Conservation (phyloP, 2,113 vertebrate species). For the Eudyptes chrysolophus region DNA sequence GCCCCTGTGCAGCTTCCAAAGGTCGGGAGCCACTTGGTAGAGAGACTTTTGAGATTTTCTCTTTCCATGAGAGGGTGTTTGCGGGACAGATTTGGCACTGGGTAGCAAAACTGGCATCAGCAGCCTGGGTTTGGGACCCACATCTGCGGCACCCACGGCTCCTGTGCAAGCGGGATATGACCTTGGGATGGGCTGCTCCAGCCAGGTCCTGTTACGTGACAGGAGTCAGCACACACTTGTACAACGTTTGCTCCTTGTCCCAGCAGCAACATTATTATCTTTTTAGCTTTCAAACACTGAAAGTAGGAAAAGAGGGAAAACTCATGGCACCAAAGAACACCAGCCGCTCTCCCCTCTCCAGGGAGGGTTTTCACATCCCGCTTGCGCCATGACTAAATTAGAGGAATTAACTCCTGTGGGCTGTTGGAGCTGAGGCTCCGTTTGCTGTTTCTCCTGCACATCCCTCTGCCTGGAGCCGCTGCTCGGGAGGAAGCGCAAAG, state of each 20-base stretch:
- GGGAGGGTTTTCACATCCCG: background rate
- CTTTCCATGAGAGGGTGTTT: background rate
- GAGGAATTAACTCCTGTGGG: background rate
- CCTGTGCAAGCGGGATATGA: background rate
- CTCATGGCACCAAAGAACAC: background rate
- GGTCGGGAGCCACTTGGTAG: background rate
- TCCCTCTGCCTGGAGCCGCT: background rate
- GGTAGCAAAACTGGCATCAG: background rate
- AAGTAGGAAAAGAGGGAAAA: background rate
- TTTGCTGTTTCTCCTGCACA: background rate
- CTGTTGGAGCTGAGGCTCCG: background rate
- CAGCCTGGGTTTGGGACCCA: background rate
- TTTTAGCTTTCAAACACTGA: background rate
- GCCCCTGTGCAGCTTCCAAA: background rate
- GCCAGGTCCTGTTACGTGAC: rapidly evolving
- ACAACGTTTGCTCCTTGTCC: background rate
- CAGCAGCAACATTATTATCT: background rate
- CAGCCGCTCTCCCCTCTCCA: background rate
- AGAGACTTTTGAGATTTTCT: background rate
- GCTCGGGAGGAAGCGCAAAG: background rate
- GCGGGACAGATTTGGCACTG: background rate
- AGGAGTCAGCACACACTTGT: background rate
- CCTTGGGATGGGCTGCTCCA: background rate
- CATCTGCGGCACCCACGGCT: rapidly evolving
- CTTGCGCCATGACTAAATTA: background rate